Percentiles rank a stretch among this genome's conserved stretches.
Evolutionary conservation across 1,140 invertebrate species (phyloP).

Genomic region (Drosophila persimilis): DNA sequence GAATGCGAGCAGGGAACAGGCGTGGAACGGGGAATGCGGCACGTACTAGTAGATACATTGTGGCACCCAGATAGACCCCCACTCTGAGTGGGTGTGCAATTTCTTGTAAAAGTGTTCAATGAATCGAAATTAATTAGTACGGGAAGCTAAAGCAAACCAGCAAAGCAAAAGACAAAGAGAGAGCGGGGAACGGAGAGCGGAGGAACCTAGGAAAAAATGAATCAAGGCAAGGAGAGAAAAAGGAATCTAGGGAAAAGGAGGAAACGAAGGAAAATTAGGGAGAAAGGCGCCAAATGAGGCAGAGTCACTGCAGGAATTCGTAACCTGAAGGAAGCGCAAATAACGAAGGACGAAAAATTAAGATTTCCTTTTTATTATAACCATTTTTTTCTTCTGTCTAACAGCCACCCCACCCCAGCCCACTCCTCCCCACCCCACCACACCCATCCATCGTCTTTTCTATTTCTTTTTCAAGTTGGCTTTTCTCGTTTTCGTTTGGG

Average conservation of each 20-base stretch:
- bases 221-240: no score
- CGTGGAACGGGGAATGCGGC: conserved; percentile 27
- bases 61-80: conserved; percentile 13
- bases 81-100: conserved; percentile 71
- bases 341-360: conserved; percentile 74
- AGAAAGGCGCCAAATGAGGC: conserved; percentile 17
- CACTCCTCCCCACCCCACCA: not conserved
- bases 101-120: conserved; percentile 81
- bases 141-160: conserved; percentile 60
- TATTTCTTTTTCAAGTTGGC: conserved; percentile 53
- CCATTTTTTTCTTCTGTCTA: conserved; percentile 34
- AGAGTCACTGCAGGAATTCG: conserved; percentile 57
- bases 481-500: conserved; percentile 46
- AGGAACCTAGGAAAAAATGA: conserved; percentile 6
- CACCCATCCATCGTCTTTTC: conserved; percentile 17
- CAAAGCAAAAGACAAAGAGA: conserved; percentile 37
- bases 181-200: no score
- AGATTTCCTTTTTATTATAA: conserved; percentile 73
- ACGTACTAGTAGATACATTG: conserved; percentile 38
- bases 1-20: not conserved
- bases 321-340: conserved; percentile 67
- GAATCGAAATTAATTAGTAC: conserved; percentile 81
- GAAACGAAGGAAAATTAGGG: conserved; percentile 6
- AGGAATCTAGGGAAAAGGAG: no score
- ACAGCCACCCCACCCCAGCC: not conserved